Percentiles rank a stretch among this genome's conserved stretches.
phyloP scores from a whole-genome alignment of 2,797 vertebrate genomes.

The Phalanger gymnotis region DNA sequence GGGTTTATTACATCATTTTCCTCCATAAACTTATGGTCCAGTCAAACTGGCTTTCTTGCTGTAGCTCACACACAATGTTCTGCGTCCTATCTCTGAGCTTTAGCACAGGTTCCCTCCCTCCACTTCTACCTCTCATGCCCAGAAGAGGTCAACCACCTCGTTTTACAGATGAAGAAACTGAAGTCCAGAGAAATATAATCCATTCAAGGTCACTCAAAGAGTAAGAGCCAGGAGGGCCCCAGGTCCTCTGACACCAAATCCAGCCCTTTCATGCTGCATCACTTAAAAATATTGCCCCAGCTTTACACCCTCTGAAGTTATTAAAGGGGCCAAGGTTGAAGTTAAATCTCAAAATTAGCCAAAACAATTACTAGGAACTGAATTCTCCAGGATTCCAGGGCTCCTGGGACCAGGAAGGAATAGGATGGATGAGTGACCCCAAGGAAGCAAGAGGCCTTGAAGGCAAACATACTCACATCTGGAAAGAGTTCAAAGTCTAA shows the following conservation, averaged over 20 bases:
- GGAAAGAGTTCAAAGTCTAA: neutral
- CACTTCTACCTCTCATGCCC: neutral
- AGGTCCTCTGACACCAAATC: neutral
- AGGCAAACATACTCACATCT: neutral
- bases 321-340: constrained; percentile 24
- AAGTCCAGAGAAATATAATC: neutral
- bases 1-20: neutral
- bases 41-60: neutral
- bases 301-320: neutral
- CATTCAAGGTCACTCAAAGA: neutral
- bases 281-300: neutral
- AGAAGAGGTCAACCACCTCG: neutral
- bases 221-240: neutral
- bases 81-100: neutral
- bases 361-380: neutral
- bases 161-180: neutral
- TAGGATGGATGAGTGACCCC: constrained; percentile 15
- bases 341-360: neutral
- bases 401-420: constrained; percentile 5
- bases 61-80: neutral
- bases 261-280: neutral
- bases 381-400: neutral
- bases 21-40: neutral
- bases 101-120: neutral
- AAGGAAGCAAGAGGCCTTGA: neutral